Conservation (phyloP, 2,113 vertebrate genomes). For the Rhynchopsitta pachyrhyncha region DNA sequence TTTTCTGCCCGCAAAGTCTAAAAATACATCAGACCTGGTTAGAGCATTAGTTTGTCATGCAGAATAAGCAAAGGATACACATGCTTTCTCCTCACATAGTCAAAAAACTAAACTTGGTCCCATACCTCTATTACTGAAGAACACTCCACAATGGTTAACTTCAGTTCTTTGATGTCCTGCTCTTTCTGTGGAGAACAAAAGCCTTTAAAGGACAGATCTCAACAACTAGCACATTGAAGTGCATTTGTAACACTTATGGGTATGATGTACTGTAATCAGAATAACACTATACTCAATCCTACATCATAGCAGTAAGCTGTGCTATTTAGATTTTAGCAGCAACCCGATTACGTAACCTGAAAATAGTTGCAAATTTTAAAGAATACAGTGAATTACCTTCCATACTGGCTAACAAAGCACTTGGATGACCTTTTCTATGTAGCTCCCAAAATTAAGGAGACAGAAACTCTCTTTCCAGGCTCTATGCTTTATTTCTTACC, state of each 20-base stretch:
- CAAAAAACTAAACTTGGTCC: not conserved
- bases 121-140: constrained; percentile 84
- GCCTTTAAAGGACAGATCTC: not conserved
- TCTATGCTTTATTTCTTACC: not conserved
- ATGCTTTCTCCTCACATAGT: not conserved
- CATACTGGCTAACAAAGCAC: not conserved
- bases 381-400: not conserved
- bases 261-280: not conserved
- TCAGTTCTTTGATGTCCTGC: constrained; percentile 82
- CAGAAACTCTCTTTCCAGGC: not conserved
- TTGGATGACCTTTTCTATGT: not conserved
- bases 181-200: constrained; percentile 71
- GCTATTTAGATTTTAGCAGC: not conserved
- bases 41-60: not conserved
- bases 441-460: not conserved
- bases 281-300: not conserved
- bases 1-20: constrained; percentile 80
- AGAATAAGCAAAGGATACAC: not conserved
- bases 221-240: not conserved
- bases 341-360: rapidly evolving
- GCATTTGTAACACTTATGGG: not conserved
- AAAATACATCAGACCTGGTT: not conserved
- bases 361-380: not conserved
- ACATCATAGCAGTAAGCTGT: not conserved
- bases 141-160: constrained; percentile 80